Evolutionary conservation across 2,797 vertebrate genomes (phyloP).

Genomic region (Poeciliopsis paucimaculata): DNA sequence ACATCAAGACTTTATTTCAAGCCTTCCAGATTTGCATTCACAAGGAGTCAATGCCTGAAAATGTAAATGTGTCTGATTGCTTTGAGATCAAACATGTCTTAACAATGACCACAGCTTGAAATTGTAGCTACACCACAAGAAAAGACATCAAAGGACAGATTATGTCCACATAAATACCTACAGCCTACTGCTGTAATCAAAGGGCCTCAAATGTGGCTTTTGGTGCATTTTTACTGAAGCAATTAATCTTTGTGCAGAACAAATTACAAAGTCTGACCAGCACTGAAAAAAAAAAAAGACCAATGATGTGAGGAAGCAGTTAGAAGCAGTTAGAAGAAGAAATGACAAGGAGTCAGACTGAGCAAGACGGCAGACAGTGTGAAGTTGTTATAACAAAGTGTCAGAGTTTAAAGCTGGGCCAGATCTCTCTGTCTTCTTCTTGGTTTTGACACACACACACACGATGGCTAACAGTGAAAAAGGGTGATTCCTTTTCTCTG

Average conservation of each 20-base stretch:
- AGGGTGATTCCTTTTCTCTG: slow-evolving; percentile 66
- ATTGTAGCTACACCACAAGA: slow-evolving; percentile 42
- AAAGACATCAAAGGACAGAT: slow-evolving; percentile 31
- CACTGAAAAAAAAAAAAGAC: background rate
- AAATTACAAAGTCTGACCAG: background rate
- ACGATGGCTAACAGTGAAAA: slow-evolving; percentile 55
- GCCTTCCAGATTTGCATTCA: slow-evolving; percentile 25
- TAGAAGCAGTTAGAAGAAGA: slow-evolving; percentile 23
- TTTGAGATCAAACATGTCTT: slow-evolving; percentile 65
- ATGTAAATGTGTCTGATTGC: slow-evolving; percentile 36
- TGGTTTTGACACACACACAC: slow-evolving; percentile 40
- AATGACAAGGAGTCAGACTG: slow-evolving; percentile 34
- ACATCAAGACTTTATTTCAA: slow-evolving; percentile 5
- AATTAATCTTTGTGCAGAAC: background rate
- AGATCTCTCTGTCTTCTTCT: slow-evolving; percentile 63
- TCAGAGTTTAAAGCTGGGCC: slow-evolving; percentile 69
- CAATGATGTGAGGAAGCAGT: slow-evolving; percentile 21
- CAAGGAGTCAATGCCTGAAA: slow-evolving; percentile 25
- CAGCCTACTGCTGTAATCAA: slow-evolving; percentile 40
- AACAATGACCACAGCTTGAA: slow-evolving; percentile 56
- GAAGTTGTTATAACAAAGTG: slow-evolving; percentile 67
- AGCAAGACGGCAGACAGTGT: slow-evolving; percentile 44
- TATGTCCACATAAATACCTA: slow-evolving; percentile 40
- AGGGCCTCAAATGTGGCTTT: slow-evolving; percentile 34
- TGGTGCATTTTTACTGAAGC: slow-evolving; percentile 17